phyloP scores from a whole-genome alignment of 2,797 vertebrate genomes.

The Manis javanica region DNA sequence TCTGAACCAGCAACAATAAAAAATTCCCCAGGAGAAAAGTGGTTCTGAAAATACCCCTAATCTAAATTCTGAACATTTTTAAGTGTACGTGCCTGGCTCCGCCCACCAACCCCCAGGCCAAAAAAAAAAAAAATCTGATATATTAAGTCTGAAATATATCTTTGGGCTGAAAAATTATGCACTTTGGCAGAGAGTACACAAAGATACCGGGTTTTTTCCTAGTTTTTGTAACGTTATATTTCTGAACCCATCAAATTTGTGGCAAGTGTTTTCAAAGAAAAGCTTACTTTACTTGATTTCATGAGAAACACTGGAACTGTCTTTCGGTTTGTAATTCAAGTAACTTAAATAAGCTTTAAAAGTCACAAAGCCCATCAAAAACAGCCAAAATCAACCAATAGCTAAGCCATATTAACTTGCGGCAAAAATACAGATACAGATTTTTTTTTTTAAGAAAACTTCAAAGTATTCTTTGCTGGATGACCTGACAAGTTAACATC shows the following conservation, averaged over 20 bases:
- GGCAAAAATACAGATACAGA: not conserved
- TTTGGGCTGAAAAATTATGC: not conserved
- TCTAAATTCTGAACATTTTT: not conserved
- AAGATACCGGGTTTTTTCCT: not conserved
- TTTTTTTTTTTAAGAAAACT: not conserved
- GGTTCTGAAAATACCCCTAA: not conserved
- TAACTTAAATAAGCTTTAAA: not conserved
- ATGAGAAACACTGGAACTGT: not conserved
- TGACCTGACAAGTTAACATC: not conserved
- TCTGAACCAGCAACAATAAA: not conserved
- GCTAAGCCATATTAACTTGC: not conserved
- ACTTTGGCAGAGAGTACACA: not conserved
- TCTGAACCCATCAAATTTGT: not conserved
- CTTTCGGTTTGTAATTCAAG: not conserved
- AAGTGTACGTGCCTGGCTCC: not conserved
- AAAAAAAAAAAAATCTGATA: not conserved
- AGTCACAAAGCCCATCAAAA: not conserved
- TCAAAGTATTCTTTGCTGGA: not conserved
- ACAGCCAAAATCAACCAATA: not conserved
- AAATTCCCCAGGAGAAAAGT: not conserved
- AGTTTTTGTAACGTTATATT: not conserved
- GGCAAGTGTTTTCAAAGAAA: not conserved
- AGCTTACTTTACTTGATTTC: not conserved
- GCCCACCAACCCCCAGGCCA: too few relatives aligned
- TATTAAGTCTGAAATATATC: not conserved